Conservation (phyloP, 2,888 invertebrate species). For the Ophioninae sp. region DNA sequence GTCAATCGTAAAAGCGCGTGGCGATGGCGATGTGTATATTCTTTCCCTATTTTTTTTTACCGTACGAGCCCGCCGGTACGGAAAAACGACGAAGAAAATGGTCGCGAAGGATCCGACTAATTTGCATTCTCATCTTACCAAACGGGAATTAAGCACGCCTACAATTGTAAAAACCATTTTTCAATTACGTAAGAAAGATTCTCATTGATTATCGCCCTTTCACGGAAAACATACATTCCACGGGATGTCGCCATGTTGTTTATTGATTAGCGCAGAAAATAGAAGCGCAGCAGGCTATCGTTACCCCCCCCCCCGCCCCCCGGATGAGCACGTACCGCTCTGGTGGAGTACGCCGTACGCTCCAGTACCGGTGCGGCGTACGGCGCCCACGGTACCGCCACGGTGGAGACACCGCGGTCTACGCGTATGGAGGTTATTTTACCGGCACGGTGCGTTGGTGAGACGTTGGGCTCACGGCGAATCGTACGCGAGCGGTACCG, state of each 20-base stretch:
- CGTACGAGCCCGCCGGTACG: constrained; percentile 15
- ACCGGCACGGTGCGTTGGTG: too few relatives aligned
- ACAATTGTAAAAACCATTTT: constrained; percentile 46
- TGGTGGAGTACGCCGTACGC: too few relatives aligned
- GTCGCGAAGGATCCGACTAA: not conserved
- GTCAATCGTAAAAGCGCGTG: constrained; percentile 52
- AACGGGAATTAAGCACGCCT: constrained; percentile 9
- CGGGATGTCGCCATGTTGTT: constrained; percentile 53
- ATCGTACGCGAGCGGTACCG: too few relatives aligned
- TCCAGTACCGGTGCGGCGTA: too few relatives aligned
- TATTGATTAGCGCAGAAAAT: constrained; percentile 46
- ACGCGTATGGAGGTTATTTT: too few relatives aligned
- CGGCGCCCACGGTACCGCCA: too few relatives aligned
- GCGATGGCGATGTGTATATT: constrained; percentile 13
- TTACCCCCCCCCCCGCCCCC: too few relatives aligned
- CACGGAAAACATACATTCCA: constrained; percentile 40
- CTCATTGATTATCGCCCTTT: constrained; percentile 56
- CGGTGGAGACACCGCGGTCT: too few relatives aligned
- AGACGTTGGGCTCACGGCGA: too few relatives aligned
- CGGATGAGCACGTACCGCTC: too few relatives aligned
- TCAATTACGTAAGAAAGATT: constrained; percentile 55
- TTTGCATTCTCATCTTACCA: constrained; percentile 30
- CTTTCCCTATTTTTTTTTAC: constrained; percentile 14
- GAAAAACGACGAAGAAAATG: constrained; percentile 14
- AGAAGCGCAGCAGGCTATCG: not conserved